Evolutionary conservation across 2,888 invertebrate genomes (phyloP), one percentile per base, ranked within the genome.

Genomic region (Lamproptera curius): DNA sequence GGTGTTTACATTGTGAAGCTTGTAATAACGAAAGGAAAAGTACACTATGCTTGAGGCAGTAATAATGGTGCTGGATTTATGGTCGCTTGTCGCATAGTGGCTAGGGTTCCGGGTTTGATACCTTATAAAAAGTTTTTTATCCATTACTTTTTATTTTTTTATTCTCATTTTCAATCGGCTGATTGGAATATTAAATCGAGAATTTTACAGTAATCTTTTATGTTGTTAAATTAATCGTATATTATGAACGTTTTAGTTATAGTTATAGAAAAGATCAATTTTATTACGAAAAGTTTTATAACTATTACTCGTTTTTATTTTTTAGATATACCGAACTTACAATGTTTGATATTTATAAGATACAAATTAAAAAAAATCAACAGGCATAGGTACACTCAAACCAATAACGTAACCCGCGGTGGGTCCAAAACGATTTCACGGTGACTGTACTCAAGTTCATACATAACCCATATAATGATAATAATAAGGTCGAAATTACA

Each of bases 361-460:
- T n/a, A n/a, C n/a, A n/a, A n/a, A n/a, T n/a, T n/a, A n/a, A n/a
- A n/a, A n/a, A n/a, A n/a, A n/a, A n/a, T n/a, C n/a, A n/a, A n/a
- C n/a, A n/a, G n/a, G n/a, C 40, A 56, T 40, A 14, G 33, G 37
- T 37, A 20, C n/a, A 9, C 31, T 11, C 13, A 41, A 41, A 16
- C 5, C 20, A 31, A 40, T 58, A 57, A 57, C 57, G 56, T 52
- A 55, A 54, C 63, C 46, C 51, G 78, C 62, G 76, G 80, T 76
- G 67, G 79, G 79, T 81, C 79, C 58, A 17, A 50, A 39, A 44
- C 6, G 26, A 43, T 40, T 44, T 49, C 13, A 36, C 44, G 44
- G 15, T 47, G 28, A 33, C 3, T 17, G 42, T 31, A 47, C 33
- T 11, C 31, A 31, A 5, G 31, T 31, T 1, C 31, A 11, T 11